phyloP scores from a whole-genome alignment of 2,888 invertebrate species.

The Mylabris sibirica region DNA sequence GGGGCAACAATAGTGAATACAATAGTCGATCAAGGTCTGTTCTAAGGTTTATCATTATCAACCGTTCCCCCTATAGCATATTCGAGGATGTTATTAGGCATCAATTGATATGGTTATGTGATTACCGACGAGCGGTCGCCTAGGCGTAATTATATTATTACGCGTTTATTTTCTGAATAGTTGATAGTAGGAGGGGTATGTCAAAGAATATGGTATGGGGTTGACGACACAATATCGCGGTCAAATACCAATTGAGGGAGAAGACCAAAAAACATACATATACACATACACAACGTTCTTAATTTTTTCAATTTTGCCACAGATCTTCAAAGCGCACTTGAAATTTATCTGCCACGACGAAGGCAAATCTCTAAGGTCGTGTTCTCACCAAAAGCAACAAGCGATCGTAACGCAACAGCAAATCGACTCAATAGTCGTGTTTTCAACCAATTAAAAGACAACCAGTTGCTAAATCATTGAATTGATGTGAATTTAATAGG shows the following conservation, averaged over 20 bases:
- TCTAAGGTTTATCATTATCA: slow-evolving; percentile 56
- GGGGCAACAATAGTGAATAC: slow-evolving; percentile 48
- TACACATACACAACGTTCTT: too few species aligned
- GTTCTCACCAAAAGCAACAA: too few species aligned
- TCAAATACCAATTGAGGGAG: background rate
- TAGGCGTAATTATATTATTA: slow-evolving; percentile 54
- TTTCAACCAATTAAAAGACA: too few species aligned
- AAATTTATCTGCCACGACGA: too few species aligned
- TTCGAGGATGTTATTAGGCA: slow-evolving; percentile 59
- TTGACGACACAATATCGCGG: slow-evolving; percentile 24
- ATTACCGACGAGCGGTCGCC: slow-evolving; percentile 55
- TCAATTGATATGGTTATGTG: slow-evolving; percentile 62
- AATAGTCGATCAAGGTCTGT: slow-evolving; percentile 56
- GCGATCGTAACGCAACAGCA: too few species aligned
- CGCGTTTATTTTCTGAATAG: slow-evolving; percentile 27
- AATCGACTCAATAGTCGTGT: too few species aligned
- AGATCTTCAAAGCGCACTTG: too few species aligned
- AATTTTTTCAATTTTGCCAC: background rate
- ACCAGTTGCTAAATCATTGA: too few species aligned
- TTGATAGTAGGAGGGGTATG: slow-evolving; percentile 14
- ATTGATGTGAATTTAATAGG: too few species aligned
- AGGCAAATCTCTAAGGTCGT: too few species aligned
- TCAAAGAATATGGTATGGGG: slow-evolving; percentile 20
- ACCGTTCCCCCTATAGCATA: slow-evolving; percentile 41
- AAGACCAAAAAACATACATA: background rate